A percentile compares a stretch with the other conserved stretches of the same genome.
Evolutionary conservation across 2,797 vertebrate genomes (phyloP).

Genomic region (Champsocephalus esox): DNA sequence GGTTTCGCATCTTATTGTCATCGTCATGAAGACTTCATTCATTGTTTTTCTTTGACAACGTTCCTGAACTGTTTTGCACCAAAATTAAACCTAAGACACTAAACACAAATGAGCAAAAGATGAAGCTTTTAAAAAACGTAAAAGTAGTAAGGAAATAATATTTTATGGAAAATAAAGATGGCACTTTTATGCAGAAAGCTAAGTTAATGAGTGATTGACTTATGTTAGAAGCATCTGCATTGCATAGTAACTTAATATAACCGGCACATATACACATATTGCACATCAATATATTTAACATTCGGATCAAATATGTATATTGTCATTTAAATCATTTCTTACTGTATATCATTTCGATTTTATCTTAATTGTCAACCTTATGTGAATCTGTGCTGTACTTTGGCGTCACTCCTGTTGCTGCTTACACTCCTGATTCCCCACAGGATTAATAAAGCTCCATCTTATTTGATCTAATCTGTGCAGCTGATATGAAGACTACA

Average conservation of each 20-base stretch:
- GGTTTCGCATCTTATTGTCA: conserved; percentile 4
- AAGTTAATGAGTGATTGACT: not conserved
- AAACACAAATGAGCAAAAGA: not conserved
- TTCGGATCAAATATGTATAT: too few species aligned
- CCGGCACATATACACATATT: too few species aligned
- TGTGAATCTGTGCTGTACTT: too few species aligned
- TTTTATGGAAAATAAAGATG: not conserved
- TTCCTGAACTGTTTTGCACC: not conserved
- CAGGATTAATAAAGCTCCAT: too few species aligned
- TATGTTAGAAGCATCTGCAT: conserved; percentile 6
- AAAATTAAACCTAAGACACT: not conserved
- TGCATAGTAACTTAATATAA: too few species aligned
- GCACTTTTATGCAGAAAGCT: not conserved
- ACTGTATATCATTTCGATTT: too few species aligned
- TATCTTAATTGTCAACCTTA: too few species aligned
- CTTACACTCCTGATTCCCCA: too few species aligned
- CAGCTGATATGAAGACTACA: not conserved
- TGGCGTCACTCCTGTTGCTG: too few species aligned
- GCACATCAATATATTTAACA: too few species aligned
- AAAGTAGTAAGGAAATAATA: not conserved
- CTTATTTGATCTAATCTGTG: too few species aligned
- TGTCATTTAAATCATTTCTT: too few species aligned
- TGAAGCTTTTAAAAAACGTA: not conserved
- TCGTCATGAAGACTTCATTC: not conserved
- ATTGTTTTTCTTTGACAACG: not conserved